A percentile compares a stretch with the other conserved stretches of the same genome.
Conservation (phyloP, 2,888 invertebrate genomes). For the Junonia oenone region DNA sequence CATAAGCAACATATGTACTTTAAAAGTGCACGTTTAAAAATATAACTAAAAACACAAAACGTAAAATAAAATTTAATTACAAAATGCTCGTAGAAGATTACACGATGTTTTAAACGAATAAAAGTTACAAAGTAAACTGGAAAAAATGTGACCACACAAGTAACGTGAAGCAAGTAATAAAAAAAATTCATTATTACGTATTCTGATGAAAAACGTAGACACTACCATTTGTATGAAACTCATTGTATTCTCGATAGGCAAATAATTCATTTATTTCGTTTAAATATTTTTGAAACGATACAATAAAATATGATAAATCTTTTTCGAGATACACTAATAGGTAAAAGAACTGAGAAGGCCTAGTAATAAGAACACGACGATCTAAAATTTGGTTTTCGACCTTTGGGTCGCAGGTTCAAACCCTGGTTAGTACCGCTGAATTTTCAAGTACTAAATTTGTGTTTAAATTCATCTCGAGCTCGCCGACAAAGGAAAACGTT, state of each 20-base stretch:
- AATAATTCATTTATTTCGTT: background rate
- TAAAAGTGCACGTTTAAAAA: background rate
- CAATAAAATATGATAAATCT: background rate
- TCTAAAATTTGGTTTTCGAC: no score
- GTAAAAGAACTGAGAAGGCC: no score
- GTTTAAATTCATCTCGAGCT: no score
- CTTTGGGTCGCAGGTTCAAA: no score
- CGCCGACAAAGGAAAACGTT: no score
- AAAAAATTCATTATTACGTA: slow-evolving; percentile 28
- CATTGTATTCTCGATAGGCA: slow-evolving; percentile 10
- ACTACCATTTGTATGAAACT: slow-evolving; percentile 16
- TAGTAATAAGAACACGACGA: no score
- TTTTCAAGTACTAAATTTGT: no score
- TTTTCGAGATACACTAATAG: no score
- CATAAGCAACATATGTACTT: background rate
- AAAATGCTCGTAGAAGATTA: background rate
- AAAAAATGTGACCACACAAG: slow-evolving; percentile 23
- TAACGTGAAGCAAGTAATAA: slow-evolving; percentile 23
- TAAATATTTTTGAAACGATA: no score
- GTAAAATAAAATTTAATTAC: background rate
- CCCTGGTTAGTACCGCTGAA: no score
- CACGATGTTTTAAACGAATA: slow-evolving; percentile 3
- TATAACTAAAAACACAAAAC: background rate
- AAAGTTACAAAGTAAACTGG: slow-evolving; percentile 5
- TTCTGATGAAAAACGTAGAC: slow-evolving; percentile 11